Conservation (phyloP, 2,113 vertebrate genomes). For the Abramis brama region DNA sequence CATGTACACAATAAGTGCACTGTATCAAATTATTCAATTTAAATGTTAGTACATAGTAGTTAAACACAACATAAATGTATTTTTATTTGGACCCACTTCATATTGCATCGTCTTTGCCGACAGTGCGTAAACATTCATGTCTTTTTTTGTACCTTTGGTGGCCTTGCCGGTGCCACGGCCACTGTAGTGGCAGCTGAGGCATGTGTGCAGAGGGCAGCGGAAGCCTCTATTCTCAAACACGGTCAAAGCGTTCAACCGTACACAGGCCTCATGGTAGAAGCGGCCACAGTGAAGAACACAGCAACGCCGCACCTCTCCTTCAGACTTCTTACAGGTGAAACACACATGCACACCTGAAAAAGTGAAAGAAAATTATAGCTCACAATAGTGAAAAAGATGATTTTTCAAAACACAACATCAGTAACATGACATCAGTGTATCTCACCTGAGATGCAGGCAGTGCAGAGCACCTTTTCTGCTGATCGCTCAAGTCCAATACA, state of each 20-base stretch:
- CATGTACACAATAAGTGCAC: too few relatives aligned
- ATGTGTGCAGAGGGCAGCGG: slow-evolving; percentile 94
- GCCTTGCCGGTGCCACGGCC: slow-evolving; percentile 82
- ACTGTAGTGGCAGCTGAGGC: slow-evolving; percentile 88
- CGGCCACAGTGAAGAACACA: slow-evolving; percentile 90
- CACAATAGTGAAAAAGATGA: background rate
- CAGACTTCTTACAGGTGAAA: slow-evolving; percentile 89
- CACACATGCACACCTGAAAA: slow-evolving; percentile 86
- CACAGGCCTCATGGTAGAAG: slow-evolving; percentile 94
- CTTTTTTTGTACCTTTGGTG: slow-evolving; percentile 82
- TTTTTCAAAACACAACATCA: background rate
- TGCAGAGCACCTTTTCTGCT: slow-evolving; percentile 86
- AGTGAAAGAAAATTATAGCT: background rate
- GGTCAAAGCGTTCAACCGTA: slow-evolving; percentile 82
- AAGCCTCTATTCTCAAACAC: slow-evolving; percentile 93
- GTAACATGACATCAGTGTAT: background rate
- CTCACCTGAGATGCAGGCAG: slow-evolving; percentile 89
- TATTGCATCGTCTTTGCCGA: too few relatives aligned
- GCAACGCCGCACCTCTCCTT: slow-evolving; percentile 86
- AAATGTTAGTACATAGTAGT: too few relatives aligned
- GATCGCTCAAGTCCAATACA: slow-evolving; percentile 85
- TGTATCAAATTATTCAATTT: too few relatives aligned
- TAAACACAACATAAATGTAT: too few relatives aligned
- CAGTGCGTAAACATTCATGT: background rate
- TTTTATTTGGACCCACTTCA: too few relatives aligned